Percentiles rank a stretch among this genome's conserved stretches.
Evolutionary conservation across 37 sponge, comb jelly and placozoan species (phyloP).

Genomic region (Geodia barretti): DNA sequence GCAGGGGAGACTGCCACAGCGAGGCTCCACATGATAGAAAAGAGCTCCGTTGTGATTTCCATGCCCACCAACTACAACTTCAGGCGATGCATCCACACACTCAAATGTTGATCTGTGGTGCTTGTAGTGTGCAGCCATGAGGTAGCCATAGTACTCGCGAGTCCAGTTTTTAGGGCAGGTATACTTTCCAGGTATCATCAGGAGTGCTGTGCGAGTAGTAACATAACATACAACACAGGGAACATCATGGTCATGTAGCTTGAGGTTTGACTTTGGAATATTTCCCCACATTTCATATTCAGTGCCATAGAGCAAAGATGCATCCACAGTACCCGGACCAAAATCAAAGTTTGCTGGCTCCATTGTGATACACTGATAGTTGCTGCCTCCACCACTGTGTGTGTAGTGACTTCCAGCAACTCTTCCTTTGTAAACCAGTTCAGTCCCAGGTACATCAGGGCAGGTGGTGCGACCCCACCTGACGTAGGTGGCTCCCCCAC

Average conservation of each 20-base stretch:
- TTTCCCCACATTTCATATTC: conserved; percentile 24
- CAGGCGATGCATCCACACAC: conserved; percentile 43
- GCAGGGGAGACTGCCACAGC: conserved; percentile 34
- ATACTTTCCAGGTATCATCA: conserved; percentile 35
- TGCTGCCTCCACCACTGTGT: conserved; percentile 10
- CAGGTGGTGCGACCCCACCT: too few relatives aligned
- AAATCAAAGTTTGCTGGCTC: conserved; percentile 22
- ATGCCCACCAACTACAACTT: background rate
- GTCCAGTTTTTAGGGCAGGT: conserved; percentile 41
- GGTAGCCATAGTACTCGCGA: conserved; percentile 46
- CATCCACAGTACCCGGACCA: background rate
- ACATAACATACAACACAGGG: conserved; percentile 51
- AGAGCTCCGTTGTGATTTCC: conserved; percentile 30
- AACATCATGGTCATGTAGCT: too few relatives aligned
- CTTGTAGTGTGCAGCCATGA: conserved; percentile 13
- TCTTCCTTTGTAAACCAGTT: too few relatives aligned
- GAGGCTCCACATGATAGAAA: conserved; percentile 37
- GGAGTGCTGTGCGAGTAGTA: background rate
- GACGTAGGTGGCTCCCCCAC: too few relatives aligned
- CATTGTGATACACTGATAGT: conserved; percentile 1
- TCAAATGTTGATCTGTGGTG: conserved; percentile 11
- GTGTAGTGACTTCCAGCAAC: background rate
- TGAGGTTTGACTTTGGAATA: too few relatives aligned
- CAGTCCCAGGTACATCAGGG: too few relatives aligned
- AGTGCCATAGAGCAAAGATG: conserved; percentile 10